Evolutionary conservation across 1,140 invertebrate genomes (phyloP).

Genomic region (Macrobrachium rosenbergii): DNA sequence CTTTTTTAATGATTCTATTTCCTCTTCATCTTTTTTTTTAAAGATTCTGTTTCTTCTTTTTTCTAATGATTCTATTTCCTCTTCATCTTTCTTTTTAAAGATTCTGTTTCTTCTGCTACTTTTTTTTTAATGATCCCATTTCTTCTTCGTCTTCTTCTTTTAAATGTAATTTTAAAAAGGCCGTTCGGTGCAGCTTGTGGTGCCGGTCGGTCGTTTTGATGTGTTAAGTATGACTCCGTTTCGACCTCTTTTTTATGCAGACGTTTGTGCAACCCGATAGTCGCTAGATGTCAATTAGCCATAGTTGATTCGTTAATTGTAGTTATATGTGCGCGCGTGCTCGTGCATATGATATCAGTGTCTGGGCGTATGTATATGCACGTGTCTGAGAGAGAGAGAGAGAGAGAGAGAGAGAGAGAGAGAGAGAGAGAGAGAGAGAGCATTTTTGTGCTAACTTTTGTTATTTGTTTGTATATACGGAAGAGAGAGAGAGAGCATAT

Average conservation of each 20-base stretch:
- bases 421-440: not conserved
- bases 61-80: too few relatives aligned
- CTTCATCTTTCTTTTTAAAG: too few relatives aligned
- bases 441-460: too few relatives aligned
- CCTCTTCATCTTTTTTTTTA: too few relatives aligned
- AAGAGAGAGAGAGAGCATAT: too few relatives aligned
- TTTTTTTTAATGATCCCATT: not conserved
- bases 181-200: not conserved
- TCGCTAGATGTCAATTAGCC: too few relatives aligned
- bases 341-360: slow-evolving; percentile 2
- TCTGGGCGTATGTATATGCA: slow-evolving; percentile 33
- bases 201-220: not conserved
- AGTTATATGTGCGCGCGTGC: not conserved
- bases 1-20: too few relatives aligned
- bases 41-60: not conserved
- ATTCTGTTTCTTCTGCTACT: not conserved
- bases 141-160: not conserved
- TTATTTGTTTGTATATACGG: too few relatives aligned
- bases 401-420: not conserved
- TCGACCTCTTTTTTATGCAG: too few relatives aligned
- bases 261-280: too few relatives aligned
- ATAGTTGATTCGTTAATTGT: too few relatives aligned
- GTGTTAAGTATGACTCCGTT: not conserved
- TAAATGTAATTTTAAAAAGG: too few relatives aligned
- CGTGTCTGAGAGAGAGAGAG: slow-evolving; percentile 4